Evolutionary conservation across 2,888 invertebrate species (phyloP).

Genomic region (Melanophora roralis): DNA sequence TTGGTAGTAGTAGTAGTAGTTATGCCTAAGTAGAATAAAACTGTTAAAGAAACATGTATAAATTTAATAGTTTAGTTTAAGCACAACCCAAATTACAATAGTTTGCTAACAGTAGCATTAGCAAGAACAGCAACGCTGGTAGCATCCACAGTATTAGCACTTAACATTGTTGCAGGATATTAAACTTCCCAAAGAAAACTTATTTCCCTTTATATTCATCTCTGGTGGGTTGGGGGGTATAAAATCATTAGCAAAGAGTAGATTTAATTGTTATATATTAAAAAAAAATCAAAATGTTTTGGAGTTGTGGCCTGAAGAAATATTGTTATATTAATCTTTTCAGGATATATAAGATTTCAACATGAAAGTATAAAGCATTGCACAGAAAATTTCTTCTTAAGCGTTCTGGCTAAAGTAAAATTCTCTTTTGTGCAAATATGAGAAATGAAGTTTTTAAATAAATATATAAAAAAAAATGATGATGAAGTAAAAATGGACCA

Average conservation of each 20-base stretch:
- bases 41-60: not conserved
- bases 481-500: too few species aligned
- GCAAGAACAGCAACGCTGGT: not conserved
- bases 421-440: too few species aligned
- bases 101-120: constrained; percentile 8
- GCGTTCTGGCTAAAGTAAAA: not conserved
- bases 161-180: constrained; percentile 39
- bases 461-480: too few species aligned
- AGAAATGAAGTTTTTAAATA: too few species aligned
- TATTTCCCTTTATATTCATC: not conserved
- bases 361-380: not conserved
- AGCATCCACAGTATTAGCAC: constrained; percentile 1
- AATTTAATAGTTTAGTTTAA: constrained; percentile 21
- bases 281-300: not conserved
- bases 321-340: not conserved
- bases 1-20: not conserved
- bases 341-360: not conserved
- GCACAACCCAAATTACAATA: constrained; percentile 14
- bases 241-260: constrained; percentile 37
- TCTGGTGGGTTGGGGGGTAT: not conserved
- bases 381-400: not conserved
- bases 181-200: constrained; percentile 8
- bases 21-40: too few species aligned
- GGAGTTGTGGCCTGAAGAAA: not conserved
- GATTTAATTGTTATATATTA: constrained; percentile 1